A percentile compares a stretch with the other conserved stretches of the same genome.
Evolutionary conservation across 2,113 vertebrate species (phyloP).

Genomic region (Lamprologus lemairii): DNA sequence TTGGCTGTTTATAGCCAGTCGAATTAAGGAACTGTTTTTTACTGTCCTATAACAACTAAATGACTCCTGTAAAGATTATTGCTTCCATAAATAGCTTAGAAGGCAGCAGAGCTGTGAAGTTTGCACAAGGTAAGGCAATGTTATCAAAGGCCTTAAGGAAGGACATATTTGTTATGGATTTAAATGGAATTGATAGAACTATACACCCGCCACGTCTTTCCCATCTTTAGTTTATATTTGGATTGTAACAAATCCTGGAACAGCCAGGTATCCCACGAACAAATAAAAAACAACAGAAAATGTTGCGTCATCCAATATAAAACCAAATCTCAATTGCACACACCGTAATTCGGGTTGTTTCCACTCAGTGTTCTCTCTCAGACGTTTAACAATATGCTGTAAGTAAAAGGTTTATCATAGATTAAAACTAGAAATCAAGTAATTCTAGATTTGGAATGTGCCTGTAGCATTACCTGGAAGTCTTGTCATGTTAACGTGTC

Average conservation of each 20-base stretch:
- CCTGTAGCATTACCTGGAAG: neutral
- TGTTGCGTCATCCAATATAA: neutral
- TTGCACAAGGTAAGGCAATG: neutral
- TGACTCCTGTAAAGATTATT: slow-evolving; percentile 21
- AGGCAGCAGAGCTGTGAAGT: neutral
- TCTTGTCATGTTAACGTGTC: neutral
- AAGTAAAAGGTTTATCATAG: neutral
- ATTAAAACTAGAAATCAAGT: neutral
- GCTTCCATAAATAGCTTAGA: slow-evolving; percentile 18
- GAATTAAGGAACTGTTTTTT: slow-evolving; percentile 6
- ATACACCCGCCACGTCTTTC: neutral
- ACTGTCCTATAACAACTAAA: neutral
- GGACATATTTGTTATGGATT: neutral
- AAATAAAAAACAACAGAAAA: neutral
- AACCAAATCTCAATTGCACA: neutral
- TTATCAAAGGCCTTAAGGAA: neutral
- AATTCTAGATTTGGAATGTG: neutral
- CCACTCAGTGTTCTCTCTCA: neutral
- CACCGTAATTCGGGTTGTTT: neutral
- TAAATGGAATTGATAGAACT: neutral
- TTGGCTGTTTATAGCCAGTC: slow-evolving; percentile 4
- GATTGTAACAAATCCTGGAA: neutral
- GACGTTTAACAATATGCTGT: neutral
- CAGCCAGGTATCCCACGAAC: neutral
- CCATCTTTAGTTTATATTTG: neutral